Base-by-base conservation (phyloP, 2,888 invertebrate genomes). In the Oscheius myriophilus region DNA sequence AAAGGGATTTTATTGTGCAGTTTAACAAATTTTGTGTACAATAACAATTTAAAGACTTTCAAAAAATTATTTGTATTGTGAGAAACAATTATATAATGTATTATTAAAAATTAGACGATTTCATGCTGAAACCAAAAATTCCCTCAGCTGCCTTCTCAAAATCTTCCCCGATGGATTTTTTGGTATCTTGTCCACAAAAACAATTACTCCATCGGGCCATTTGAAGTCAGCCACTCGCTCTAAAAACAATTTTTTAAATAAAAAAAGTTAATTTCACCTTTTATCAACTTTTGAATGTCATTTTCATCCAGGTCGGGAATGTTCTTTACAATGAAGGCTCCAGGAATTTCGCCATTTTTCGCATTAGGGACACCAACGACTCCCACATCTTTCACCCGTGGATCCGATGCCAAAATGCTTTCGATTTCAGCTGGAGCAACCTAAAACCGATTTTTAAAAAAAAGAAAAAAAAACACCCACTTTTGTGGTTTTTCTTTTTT, bases 371-470 rank as follows among this genome's bases (percentile, higher is more conserved):
- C 65, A 57, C 78, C 94, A 82, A 93, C 90, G 42, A 95, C 94
- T 43, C 92, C 94, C 23, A 90, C 92, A 85, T 94, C 93, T 66
- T 90, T 90, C 59, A 94, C 90, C 64, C 90, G 90, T 0, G 90
- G 89, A 88, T 92, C 91, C 45, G 91, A 91, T 62, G 93, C 88
- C 46, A 95, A 87, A 58, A 94, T 83, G 18, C 91, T 91, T 87
- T 95, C 95, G 46, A 95, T 87, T 88, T 95, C 94, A 0, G 94
- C 93, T 2, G 94, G 94, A 0, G 94, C 91, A 9, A 95, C 94
- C 75, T 80, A 58, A 23, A 18, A 26, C 1, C 6, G n/a, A 43
- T 43, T 43, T 43, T 43, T n/a, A 43, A 1, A 43, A 33, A 33
- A 33, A 33, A 33, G 33, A 33, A 33, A 33, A 9, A n/a, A n/a